Evolutionary conservation across 2,888 invertebrate species (phyloP).

Genomic region (Hypomecis punctinalis): DNA sequence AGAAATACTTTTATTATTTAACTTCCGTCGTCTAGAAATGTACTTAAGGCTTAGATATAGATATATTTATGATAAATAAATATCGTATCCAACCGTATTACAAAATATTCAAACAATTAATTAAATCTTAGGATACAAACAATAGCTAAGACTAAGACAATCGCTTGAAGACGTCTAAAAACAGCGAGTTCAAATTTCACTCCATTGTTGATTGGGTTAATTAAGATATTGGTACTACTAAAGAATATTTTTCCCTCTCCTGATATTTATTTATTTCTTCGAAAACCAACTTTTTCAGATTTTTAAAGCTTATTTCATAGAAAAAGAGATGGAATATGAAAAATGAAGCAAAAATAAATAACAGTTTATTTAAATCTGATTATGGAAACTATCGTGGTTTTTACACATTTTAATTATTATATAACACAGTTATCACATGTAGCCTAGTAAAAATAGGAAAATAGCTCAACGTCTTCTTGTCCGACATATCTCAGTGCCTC

Average conservation of each 20-base stretch:
- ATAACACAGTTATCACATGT: too few species aligned
- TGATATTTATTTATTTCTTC: neutral
- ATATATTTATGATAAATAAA: too few species aligned
- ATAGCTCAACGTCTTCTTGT: too few species aligned
- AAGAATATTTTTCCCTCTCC: constrained; percentile 3
- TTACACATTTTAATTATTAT: too few species aligned
- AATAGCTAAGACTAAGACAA: constrained; percentile 54
- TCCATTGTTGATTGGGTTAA: constrained; percentile 49
- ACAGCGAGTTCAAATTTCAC: constrained; percentile 51
- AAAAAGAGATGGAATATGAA: neutral
- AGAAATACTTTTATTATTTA: too few species aligned
- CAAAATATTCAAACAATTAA: constrained; percentile 37
- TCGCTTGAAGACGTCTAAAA: constrained; percentile 57
- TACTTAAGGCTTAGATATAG: too few species aligned
- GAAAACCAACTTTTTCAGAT: neutral
- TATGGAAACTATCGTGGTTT: too few species aligned
- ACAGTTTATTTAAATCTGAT: neutral
- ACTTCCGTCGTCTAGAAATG: too few species aligned
- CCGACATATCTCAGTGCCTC: too few species aligned
- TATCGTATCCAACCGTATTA: neutral
- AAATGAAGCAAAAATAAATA: neutral
- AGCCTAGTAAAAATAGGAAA: too few species aligned
- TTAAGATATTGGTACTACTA: constrained; percentile 23
- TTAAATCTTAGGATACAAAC: constrained; percentile 56
- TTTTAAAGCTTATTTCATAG: neutral